These are phyloP conservation scores for Ecdyonurus torrentis DNA, from an alignment of 2,888 invertebrate genomes.

Conservation along the genomic window DNA sequence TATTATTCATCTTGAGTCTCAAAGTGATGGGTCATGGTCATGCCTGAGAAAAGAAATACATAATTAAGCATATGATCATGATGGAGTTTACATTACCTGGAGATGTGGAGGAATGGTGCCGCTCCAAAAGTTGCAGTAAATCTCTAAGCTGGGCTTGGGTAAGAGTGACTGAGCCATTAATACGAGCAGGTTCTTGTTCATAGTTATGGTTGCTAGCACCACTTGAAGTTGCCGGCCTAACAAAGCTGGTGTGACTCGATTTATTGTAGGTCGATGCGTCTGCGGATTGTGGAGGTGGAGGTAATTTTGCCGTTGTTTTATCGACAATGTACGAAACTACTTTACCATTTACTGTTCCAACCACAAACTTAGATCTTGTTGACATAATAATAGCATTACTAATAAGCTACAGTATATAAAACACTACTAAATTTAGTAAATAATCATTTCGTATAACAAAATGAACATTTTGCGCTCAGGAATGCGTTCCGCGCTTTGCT, in stretches of 20 bases:
- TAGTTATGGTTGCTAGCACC: not conserved
- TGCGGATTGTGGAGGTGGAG: not conserved
- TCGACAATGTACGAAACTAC: not conserved
- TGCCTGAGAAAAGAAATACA: too few relatives aligned
- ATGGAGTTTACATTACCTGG: too few relatives aligned
- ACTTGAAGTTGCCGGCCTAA: not conserved
- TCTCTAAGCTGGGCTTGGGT: not conserved
- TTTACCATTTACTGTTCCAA: not conserved
- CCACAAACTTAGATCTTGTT: not conserved
- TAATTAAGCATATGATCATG: too few relatives aligned
- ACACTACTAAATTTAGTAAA: too few relatives aligned
- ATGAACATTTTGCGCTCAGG: not conserved
- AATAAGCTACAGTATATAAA: too few relatives aligned
- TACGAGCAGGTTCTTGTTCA: not conserved
- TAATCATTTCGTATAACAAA: too few relatives aligned
- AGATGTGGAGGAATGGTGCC: not conserved
- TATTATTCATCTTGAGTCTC: too few relatives aligned
- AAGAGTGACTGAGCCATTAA: not conserved
- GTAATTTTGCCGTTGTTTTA: not conserved
- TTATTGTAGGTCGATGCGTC: not conserved
- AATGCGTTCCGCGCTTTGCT: not conserved
- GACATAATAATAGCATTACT: too few relatives aligned
- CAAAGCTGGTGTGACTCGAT: not conserved
- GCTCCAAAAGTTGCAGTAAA: not conserved
- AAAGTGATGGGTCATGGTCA: too few relatives aligned